Evolutionary conservation across 1,140 invertebrate genomes (phyloP), one percentile per base, ranked within the genome.

Genomic region (Macrobrachium nipponense): DNA sequence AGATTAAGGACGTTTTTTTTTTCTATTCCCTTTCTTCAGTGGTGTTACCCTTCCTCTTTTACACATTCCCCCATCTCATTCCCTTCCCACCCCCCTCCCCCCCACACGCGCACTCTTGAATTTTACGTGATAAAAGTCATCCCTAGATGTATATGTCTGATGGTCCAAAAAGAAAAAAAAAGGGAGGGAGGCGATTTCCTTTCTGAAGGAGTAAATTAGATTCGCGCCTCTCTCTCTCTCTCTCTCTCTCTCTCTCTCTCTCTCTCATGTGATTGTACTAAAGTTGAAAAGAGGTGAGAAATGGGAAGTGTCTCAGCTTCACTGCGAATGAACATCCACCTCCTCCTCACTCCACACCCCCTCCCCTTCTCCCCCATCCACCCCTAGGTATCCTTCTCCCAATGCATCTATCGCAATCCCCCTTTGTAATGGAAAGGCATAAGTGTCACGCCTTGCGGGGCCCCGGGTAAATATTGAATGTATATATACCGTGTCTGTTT

Each of bases 341-440:
- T 8, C 66, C 18, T 14, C 15, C 5, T n/a, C 27, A 36, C 66
- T n/a, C 66, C 23, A 1, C 23, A 36, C 4, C 1, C 5, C 66
- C 18, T 20, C n/a, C 14, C 66, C 66, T 36, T 23, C n/a, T 5
- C 66, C 20, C n/a, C n/a, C 36, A 1, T 5, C n/a, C 66, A 20
- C 23, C 23, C 23, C 7, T 8, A 66, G 23, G 5, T 10, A 7
- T 36, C 18, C 18, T 20, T 20, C 66, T 36, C 36, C n/a, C 20
- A 12, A n/a, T 36, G 61, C n/a, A 62, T 43, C 51, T 62, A 80
- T 78, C 75, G 43, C 23, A 27, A 23, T 44, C 83, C 17, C 23
- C 44, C 18, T 6, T 23, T 44, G 20, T 18, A 44, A 51, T 51
- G 51, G 51, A 51, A 51, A 5, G 7, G 51, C 51, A 51, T 51